Conservation (phyloP, 53 echinoderm and acorn worm genomes). For the Echinometra lucunter region DNA sequence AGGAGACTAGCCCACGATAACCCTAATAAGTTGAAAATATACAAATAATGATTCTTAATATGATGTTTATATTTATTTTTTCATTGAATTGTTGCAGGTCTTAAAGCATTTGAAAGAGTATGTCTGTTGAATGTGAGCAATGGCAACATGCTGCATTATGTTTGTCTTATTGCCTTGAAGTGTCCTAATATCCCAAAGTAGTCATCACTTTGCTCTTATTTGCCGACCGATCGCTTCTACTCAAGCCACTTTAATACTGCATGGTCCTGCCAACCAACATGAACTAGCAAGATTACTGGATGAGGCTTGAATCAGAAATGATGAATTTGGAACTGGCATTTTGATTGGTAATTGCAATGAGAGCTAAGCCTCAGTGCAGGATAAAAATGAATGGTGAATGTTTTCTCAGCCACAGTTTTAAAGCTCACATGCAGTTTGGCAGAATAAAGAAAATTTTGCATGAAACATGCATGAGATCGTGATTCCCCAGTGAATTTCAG, state of each 20-base stretch:
- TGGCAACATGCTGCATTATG: background rate
- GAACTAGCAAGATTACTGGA: slow-evolving; percentile 19
- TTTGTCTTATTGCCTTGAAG: background rate
- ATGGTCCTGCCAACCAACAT: slow-evolving; percentile 43
- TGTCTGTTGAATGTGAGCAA: background rate
- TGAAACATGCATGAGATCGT: too few relatives aligned
- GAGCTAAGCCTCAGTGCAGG: background rate
- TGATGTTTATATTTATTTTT: too few relatives aligned
- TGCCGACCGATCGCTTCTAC: background rate
- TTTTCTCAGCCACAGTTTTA: background rate
- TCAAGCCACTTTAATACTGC: slow-evolving; percentile 23
- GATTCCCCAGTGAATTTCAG: too few relatives aligned
- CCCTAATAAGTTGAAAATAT: too few relatives aligned
- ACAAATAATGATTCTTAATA: too few relatives aligned
- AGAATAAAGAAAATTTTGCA: too few relatives aligned
- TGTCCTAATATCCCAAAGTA: background rate
- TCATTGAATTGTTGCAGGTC: background rate
- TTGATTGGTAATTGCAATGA: slow-evolving; percentile 10
- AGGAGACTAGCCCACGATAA: too few relatives aligned
- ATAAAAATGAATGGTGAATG: background rate
- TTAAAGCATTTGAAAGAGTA: background rate
- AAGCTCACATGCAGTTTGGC: too few relatives aligned
- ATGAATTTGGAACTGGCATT: slow-evolving; percentile 5
- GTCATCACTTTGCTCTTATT: background rate
- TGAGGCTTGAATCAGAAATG: slow-evolving; percentile 12